Evolutionary conservation across 2,888 invertebrate species (phyloP), one percentile per base, ranked within the genome.

Genomic region (Chamaedrilus cognettii): DNA sequence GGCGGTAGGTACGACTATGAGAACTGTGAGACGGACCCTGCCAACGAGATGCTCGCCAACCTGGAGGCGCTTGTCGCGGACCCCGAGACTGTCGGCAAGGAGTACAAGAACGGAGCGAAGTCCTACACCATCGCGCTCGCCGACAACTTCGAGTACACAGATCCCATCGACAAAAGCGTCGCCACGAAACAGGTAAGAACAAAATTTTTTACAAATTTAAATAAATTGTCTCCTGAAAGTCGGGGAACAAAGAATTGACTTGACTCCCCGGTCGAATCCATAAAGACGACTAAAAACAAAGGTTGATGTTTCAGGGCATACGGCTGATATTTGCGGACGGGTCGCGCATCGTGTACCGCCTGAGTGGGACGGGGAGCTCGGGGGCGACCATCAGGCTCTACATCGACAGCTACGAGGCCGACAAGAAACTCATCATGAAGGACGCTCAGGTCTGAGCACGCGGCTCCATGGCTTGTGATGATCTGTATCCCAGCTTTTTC

Each of bases 341-440:
- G 1, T 96, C 97, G 0, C 89, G 99, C 58, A 88, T 99, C 73
- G 91, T 99, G 69, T 89, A 92, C 85, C 89, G 99, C 34, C 87
- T 99, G 70, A 97, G 97, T 79, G 99, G 99, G 28, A 99, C 99
- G 0, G 99, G 99, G 72, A 97, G 97, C 81, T 92, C 93, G 49
- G 99, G 99, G 0, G 98, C 99, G 31, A 99, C 99, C 2, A 93
- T 99, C 78, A 89, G 99, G 58, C 82, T 99, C 63, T 99, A 99
- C 85, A 90, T 96, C 70, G 99, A 83, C 72, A 93, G 94, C 72
- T 96, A 94, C 84, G 94, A 96, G 78, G 88, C 88, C 31, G 89
- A 89, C 72, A 69, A 77, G 15, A 71, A 76, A 19, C 88, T 90
- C 78, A 82, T 85, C 63, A 71, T 74, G 3, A 73, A 78, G 28